Base-by-base conservation (phyloP, 2,797 vertebrate species). In the Periophthalmus magnuspinnatus region DNA sequence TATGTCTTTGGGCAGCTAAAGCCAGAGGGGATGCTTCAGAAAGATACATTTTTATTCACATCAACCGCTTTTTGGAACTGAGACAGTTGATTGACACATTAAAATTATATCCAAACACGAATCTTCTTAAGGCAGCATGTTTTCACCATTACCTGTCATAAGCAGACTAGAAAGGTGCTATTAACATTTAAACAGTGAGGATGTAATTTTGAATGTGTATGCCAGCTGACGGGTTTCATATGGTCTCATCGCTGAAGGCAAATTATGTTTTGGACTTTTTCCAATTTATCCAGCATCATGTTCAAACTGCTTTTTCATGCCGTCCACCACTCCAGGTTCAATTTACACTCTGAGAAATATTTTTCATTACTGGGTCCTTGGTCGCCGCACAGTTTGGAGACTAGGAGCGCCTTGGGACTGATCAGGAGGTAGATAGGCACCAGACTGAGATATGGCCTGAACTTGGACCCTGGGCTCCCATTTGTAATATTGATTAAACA, bases 381-480 rank as follows among this genome's bases (percentile, higher is more conserved):
- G 63, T 65, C 10, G 41, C 84, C 75, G 82, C 72, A 32, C 59
- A 57, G 74, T 77, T 70, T 57, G 66, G 66, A 74, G 80, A 71
- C 77, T 76, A 73, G 67, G 50, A n/a, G 57, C 55, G 69, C 52
- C 75, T 16, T 58, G 76, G 75, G 67, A 79, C 72, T 63, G 54
- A 65, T 84, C 63, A 48, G 58, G 73, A 81, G 52, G 52, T 62
- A 0, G 9, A 68, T 54, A 76, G 80, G 79, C 78, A 81, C 71
- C 70, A 83, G 70, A 82, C 76, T 70, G 50, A 72, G 50, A 65
- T 70, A 66, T 71, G 78, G 81, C 70, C 78, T 84, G 78, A 81
- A 77, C 83, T 83, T 81, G 19, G 72, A 77, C 75, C 70, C 33
- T 52, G 74, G 6, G 74, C n/a, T 61, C 69, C 59, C 64, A 75